Conservation (phyloP, 2,113 vertebrate genomes). For the Hippopotamus amphibius region DNA sequence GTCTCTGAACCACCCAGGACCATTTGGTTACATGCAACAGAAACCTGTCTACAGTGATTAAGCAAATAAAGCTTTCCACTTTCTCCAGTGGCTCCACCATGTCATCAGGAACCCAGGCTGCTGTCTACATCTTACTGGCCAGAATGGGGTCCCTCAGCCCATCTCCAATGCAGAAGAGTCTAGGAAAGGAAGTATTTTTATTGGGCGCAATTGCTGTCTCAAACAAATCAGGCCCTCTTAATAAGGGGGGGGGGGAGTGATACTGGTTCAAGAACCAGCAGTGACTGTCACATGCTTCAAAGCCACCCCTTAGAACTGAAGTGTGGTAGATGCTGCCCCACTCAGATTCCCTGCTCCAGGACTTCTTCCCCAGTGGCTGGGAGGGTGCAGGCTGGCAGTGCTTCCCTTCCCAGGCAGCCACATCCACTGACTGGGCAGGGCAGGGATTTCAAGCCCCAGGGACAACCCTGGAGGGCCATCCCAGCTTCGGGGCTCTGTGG, state of each 20-base stretch:
- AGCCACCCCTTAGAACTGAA: background rate
- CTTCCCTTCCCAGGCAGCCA: background rate
- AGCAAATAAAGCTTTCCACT: background rate
- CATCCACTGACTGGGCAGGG: background rate
- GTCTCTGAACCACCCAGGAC: background rate
- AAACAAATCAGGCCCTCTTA: background rate
- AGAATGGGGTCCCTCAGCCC: background rate
- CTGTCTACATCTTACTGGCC: background rate
- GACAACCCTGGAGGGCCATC: background rate
- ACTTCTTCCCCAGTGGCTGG: background rate
- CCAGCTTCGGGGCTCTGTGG: background rate
- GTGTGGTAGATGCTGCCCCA: background rate
- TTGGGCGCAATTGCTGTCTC: background rate
- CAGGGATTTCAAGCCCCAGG: background rate
- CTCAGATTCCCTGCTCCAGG: background rate
- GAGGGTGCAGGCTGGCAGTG: no score
- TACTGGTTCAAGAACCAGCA: background rate
- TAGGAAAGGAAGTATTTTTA: background rate
- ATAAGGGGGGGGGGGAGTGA: background rate
- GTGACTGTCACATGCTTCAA: background rate
- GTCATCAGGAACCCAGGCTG: conserved; percentile 1
- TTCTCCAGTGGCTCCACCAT: background rate
- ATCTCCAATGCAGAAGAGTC: background rate
- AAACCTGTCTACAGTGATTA: background rate
- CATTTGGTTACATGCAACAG: background rate